Conservation (phyloP, 2,888 invertebrate genomes). For the Onchidella celtica region DNA sequence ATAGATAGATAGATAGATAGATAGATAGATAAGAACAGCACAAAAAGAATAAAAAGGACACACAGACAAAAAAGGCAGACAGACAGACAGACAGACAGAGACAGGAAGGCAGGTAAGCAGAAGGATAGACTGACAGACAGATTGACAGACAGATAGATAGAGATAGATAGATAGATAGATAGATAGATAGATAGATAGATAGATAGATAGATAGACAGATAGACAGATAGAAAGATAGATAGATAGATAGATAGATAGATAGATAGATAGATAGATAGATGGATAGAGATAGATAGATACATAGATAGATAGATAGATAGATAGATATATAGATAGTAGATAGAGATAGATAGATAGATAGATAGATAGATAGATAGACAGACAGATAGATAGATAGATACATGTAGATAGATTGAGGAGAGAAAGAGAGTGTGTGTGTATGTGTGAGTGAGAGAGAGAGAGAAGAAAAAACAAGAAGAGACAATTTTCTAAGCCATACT, state of each 20-base stretch:
- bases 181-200: conserved; percentile 5
- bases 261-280: conserved; percentile 8
- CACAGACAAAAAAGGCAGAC: conserved; percentile 15
- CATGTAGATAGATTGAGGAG: not conserved
- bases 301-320: not conserved
- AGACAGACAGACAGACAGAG: conserved; percentile 29
- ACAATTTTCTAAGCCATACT: too few species aligned
- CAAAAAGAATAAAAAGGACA: not conserved
- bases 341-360: conserved; percentile 20
- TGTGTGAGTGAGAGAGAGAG: conserved; percentile 12
- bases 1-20: conserved; percentile 8
- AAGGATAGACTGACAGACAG: conserved; percentile 1
- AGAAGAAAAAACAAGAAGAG: too few species aligned
- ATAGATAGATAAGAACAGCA: too few species aligned
- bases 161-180: not conserved
- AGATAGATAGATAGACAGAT: conserved; percentile 4
- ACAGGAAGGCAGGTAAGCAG: not conserved
- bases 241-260: not conserved
- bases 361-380: conserved; percentile 5
- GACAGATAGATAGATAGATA: not conserved
- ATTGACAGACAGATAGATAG: not conserved
- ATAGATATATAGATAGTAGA: not conserved
- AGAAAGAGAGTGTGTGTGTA: conserved; percentile 16
- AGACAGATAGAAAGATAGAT: conserved; percentile 2
- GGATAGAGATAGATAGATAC: too few species aligned